Conservation (phyloP, 2,888 invertebrate genomes). For the Muschampia plurimacula region DNA sequence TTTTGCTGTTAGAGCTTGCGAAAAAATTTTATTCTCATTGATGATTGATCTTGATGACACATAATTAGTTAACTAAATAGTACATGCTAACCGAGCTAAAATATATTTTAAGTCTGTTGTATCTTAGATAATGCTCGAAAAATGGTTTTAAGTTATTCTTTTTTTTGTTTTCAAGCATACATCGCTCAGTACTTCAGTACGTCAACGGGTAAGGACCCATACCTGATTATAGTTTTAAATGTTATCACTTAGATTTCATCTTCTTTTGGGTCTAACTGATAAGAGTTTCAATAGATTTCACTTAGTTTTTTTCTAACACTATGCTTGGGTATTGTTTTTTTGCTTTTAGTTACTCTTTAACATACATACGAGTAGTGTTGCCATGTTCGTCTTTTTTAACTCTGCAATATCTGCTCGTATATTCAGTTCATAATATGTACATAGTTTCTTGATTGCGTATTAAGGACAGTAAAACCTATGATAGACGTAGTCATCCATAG, state of each 20-base stretch:
- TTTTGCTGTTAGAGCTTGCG: too few species aligned
- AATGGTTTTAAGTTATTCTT: conserved; percentile 22
- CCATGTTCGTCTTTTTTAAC: not conserved
- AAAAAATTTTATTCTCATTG: not conserved
- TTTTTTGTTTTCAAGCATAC: conserved; percentile 71
- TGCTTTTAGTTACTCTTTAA: not conserved
- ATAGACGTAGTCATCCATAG: too few species aligned
- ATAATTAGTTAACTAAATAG: not conserved
- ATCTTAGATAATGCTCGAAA: not conserved
- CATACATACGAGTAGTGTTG: not conserved
- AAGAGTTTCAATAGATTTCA: conserved; percentile 12
- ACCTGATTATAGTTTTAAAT: conserved; percentile 32
- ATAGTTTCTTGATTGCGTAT: too few species aligned
- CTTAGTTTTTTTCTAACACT: conserved; percentile 32
- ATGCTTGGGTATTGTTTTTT: conserved; percentile 30
- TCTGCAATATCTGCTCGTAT: too few species aligned
- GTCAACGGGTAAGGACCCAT: conserved; percentile 68
- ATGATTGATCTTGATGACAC: not conserved
- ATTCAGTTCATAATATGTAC: too few species aligned
- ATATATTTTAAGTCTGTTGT: not conserved
- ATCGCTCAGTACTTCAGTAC: conserved; percentile 80
- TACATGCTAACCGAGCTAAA: not conserved
- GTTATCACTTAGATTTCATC: conserved; percentile 19
- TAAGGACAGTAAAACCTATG: too few species aligned
- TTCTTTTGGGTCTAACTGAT: conserved; percentile 11